Evolutionary conservation across 2,797 vertebrate genomes (phyloP).

Genomic region (Gallirallus australis): DNA sequence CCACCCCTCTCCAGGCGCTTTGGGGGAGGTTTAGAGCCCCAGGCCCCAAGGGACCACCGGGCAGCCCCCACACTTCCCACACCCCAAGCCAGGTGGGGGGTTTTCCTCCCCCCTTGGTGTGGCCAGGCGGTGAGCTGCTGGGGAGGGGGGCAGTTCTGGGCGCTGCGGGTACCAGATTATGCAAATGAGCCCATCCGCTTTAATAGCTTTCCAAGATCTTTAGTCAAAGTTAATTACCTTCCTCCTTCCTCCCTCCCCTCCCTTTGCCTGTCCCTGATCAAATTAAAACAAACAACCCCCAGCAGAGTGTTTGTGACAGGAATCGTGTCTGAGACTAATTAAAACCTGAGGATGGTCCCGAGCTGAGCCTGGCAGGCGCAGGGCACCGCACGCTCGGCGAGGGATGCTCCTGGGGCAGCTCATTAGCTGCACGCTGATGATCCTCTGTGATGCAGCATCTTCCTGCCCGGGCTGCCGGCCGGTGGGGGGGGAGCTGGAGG

Average conservation of each 20-base stretch:
- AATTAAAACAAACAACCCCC: constrained; percentile 68
- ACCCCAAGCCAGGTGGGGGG: no score
- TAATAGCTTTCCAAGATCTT: constrained; percentile 23
- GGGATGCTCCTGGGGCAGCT: background rate
- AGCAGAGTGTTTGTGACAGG: constrained; percentile 62
- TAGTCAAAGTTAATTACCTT: constrained; percentile 62
- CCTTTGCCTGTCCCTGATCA: constrained; percentile 19
- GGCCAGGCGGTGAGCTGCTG: no score
- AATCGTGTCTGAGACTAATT: constrained; percentile 49
- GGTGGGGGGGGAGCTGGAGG: background rate
- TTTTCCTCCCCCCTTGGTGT: no score
- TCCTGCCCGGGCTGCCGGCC: background rate
- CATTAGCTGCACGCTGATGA: background rate
- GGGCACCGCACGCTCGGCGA: no score
- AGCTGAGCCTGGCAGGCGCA: background rate
- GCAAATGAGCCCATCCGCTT: constrained; percentile 7
- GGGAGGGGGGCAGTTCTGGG: background rate
- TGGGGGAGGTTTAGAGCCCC: no score
- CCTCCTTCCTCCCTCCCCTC: constrained; percentile 12
- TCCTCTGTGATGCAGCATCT: background rate
- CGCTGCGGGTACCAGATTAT: background rate
- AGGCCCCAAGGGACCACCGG: no score
- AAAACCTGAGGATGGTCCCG: constrained; percentile 17
- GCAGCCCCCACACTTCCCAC: no score
- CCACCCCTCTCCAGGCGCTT: no score